Evolutionary conservation across 1,140 invertebrate species (phyloP), one percentile per base, ranked within the genome.

Genomic region (Dryas iulia): DNA sequence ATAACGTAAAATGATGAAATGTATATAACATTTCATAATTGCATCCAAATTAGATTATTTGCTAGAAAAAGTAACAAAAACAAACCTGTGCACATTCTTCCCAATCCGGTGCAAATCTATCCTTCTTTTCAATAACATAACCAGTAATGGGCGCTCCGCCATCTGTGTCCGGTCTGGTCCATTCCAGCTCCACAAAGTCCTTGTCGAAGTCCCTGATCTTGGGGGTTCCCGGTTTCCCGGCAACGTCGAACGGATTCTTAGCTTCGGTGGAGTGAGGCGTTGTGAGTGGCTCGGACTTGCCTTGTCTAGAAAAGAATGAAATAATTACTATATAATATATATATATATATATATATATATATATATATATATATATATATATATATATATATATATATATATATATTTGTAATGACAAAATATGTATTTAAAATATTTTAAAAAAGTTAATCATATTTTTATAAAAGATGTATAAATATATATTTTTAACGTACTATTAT

Each of bases 121-220:
- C 98, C 77, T 97, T 96, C 93, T 99, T 99, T 86, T 99, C 98
- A 89, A 99, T 97, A 24, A 99, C 92, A 74, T 99, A 99, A 7
- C 97, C 97, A 14, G 96, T 97, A 74, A 99, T 97, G 2, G 97
- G 97, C 7, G 96, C 95, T 3, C 97, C 97, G 21, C 97, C 97
- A 92, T 99, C 97, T 52, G 93, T 93, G 54, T 95, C 93, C 14
- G 98, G 98, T 72, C 95, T 94, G 57, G 94, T 94, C 98, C 98
- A 99, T 91, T 97, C 95, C n/a, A 99, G 93, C 79, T 98, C 96
- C n/a, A 99, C 98, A 78, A 97, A 98, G 89, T 98, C 96, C 70
- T 93, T 95, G 81, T 99, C 98, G 87, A 97, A 99, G 88, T 99
- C 98, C 67, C 94, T 94, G 77, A 99, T 96, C 71, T 95, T 95